These are phyloP conservation scores for Hoplostethus mediterraneus DNA, from an alignment of 2,797 vertebrate genomes.

Conservation along the genomic window DNA sequence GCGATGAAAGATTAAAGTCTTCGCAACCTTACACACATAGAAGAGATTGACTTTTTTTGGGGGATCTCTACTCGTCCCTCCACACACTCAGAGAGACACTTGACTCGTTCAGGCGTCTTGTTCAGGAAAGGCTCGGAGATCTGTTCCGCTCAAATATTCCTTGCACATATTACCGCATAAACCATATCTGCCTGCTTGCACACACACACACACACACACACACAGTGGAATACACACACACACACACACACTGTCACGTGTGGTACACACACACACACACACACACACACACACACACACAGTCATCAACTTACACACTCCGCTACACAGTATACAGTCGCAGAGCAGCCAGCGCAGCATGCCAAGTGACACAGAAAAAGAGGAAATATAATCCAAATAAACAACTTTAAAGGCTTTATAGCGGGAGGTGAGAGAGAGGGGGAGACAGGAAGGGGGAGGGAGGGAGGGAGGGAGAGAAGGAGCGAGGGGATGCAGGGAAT, in stretches of 20 bases:
- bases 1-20: conserved; percentile 48
- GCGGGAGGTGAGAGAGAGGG: conserved; percentile 36
- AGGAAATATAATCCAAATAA: conserved; percentile 48
- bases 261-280: conserved; percentile 1
- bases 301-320: conserved; percentile 48
- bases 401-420: conserved; percentile 49
- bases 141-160: conserved; percentile 47
- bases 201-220: conserved; percentile 2
- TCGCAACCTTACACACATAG: conserved; percentile 37
- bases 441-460: not conserved
- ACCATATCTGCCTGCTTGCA: conserved; percentile 26
- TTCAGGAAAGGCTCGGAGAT: conserved; percentile 16
- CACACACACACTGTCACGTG: conserved; percentile 31
- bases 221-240: conserved; percentile 34
- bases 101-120: conserved; percentile 36
- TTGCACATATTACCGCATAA: conserved; percentile 33
- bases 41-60: conserved; percentile 25
- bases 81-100: conserved; percentile 20
- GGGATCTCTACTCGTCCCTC: conserved; percentile 3
- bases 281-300: conserved; percentile 14
- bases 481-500: conserved; percentile 9
- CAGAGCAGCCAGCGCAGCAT: conserved; percentile 24
- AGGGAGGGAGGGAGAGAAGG: conserved; percentile 6
- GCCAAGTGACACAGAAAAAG: conserved; percentile 62
- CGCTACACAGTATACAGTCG: conserved; percentile 29